Evolutionary conservation across 2,888 invertebrate species (phyloP).

Genomic region (Ophion ventricosus): DNA sequence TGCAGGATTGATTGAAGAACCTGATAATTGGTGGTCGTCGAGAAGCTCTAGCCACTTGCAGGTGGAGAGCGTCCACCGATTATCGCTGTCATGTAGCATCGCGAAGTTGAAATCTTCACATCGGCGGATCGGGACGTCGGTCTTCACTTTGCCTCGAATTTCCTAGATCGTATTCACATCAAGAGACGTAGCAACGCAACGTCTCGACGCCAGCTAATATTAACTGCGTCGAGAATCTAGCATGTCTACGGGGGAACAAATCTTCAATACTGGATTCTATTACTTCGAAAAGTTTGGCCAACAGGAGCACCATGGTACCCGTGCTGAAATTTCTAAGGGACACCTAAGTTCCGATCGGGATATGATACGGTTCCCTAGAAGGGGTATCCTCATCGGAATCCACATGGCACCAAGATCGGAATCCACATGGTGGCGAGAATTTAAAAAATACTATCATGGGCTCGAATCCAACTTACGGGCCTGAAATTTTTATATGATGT

Average conservation of each 20-base stretch:
- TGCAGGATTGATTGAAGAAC: slow-evolving; percentile 30
- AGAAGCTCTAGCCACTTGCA: slow-evolving; percentile 20
- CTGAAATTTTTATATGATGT: too few relatives aligned
- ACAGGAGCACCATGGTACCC: too few relatives aligned
- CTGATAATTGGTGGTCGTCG: slow-evolving; percentile 45
- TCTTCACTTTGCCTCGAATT: background rate
- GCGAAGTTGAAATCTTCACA: background rate
- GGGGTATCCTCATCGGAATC: too few relatives aligned
- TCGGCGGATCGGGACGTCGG: background rate
- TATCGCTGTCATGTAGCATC: slow-evolving; percentile 4
- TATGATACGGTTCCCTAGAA: too few relatives aligned
- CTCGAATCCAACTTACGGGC: too few relatives aligned
- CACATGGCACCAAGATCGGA: too few relatives aligned
- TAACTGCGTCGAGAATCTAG: background rate
- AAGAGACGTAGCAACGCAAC: background rate
- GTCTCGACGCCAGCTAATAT: background rate
- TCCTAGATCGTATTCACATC: background rate
- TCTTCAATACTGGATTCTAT: too few relatives aligned
- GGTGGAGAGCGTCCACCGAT: background rate
- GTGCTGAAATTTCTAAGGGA: too few relatives aligned
- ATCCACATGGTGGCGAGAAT: too few relatives aligned
- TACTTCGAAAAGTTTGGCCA: too few relatives aligned
- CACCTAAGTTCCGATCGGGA: too few relatives aligned
- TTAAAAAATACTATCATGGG: too few relatives aligned
- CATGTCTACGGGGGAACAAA: background rate